A percentile compares a stretch with the other conserved stretches of the same genome.
These are phyloP conservation scores for Apamea epomidion DNA, from an alignment of 2,888 invertebrate genomes.

Conservation along the genomic window DNA sequence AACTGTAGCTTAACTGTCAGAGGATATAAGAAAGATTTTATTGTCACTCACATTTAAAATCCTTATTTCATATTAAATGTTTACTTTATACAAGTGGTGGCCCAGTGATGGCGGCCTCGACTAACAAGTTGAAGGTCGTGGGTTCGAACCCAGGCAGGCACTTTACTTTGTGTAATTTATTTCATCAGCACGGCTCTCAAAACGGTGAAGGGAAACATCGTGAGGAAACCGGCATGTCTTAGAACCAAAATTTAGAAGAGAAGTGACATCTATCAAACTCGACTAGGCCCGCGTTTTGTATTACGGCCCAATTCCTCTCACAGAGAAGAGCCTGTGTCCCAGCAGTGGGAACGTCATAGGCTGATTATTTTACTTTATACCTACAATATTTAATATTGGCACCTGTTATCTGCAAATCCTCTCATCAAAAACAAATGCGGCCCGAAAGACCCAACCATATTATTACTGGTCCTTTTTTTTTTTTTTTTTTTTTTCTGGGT, in stretches of 20 bases:
- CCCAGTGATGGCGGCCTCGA: background rate
- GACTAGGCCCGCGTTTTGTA: background rate
- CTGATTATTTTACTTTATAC: background rate
- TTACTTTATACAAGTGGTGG: background rate
- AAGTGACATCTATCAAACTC: background rate
- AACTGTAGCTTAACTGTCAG: background rate
- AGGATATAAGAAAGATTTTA: background rate
- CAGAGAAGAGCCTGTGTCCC: too few relatives aligned
- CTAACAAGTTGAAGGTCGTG: background rate
- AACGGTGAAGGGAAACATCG: background rate
- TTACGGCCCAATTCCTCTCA: too few relatives aligned
- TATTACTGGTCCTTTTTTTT: too few relatives aligned
- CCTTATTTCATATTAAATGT: background rate
- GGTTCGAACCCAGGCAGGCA: background rate
- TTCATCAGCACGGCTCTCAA: background rate
- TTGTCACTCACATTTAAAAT: constrained; percentile 17
- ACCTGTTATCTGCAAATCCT: background rate
- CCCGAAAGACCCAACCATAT: constrained; percentile 17
- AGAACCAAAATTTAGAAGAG: background rate
- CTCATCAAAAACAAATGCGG: background rate
- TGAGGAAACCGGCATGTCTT: background rate
- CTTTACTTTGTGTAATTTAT: background rate
- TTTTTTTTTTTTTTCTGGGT: too few relatives aligned
- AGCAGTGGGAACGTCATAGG: background rate
- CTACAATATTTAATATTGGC: background rate